phyloP scores from a whole-genome alignment of 1,140 invertebrate species.

The Drosophila varians region DNA sequence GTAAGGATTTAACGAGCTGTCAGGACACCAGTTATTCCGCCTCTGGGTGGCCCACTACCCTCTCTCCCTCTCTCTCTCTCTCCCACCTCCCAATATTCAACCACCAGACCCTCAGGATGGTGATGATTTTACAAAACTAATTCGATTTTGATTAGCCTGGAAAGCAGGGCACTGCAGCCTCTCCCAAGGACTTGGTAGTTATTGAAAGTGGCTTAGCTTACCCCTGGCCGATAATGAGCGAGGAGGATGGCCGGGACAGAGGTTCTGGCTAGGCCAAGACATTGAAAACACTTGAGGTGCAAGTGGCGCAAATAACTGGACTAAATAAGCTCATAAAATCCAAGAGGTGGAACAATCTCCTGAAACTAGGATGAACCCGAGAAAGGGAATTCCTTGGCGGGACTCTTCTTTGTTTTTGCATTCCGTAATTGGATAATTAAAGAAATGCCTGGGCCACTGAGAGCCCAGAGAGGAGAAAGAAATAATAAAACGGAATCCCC shows the following conservation, averaged over 20 bases:
- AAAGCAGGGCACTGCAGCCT: slow-evolving; percentile 10
- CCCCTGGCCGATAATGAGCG: slow-evolving; percentile 19
- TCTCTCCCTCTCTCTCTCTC: neutral
- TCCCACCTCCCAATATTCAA: too few species aligned
- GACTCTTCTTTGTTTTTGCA: slow-evolving; percentile 36
- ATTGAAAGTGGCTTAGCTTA: slow-evolving; percentile 59
- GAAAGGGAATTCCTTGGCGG: neutral
- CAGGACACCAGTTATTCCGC: slow-evolving; percentile 4
- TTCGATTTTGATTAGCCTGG: slow-evolving; percentile 69
- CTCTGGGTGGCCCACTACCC: too few species aligned
- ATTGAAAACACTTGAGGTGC: slow-evolving; percentile 56
- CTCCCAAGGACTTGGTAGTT: slow-evolving; percentile 42
- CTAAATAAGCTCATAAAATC: slow-evolving; percentile 60
- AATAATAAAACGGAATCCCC: slow-evolving; percentile 18
- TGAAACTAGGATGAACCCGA: slow-evolving; percentile 4
- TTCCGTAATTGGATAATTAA: slow-evolving; percentile 80
- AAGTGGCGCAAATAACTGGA: slow-evolving; percentile 30
- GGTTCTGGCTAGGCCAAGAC: slow-evolving; percentile 6
- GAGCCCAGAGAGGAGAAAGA: slow-evolving; percentile 8
- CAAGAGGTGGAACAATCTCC: neutral
- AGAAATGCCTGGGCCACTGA: slow-evolving; percentile 64
- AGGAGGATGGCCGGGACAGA: neutral
- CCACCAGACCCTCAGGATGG: slow-evolving; percentile 8
- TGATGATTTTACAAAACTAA: slow-evolving; percentile 70
- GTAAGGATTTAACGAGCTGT: slow-evolving; percentile 75